These are phyloP conservation scores for Bujurquina vittata DNA, from an alignment of 2,113 vertebrate genomes.

Conservation along the genomic window DNA sequence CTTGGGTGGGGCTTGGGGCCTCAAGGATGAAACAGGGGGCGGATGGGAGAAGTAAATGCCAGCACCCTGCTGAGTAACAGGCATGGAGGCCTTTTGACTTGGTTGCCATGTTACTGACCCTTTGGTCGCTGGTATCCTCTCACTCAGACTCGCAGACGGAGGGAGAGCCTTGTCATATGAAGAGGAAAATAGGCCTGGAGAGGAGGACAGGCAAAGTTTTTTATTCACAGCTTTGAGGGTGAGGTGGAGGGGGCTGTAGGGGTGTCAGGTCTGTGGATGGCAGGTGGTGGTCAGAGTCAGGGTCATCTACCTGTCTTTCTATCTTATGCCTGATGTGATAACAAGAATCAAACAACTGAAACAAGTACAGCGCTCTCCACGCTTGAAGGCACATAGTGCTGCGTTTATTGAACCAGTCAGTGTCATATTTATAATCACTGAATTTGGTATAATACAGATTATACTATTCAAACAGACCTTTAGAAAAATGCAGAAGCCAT, in stretches of 20 bases:
- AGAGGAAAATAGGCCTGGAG: slow-evolving; percentile 12
- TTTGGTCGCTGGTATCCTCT: slow-evolving; percentile 73
- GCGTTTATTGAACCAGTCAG: slow-evolving; percentile 11
- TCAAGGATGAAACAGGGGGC: slow-evolving; percentile 59
- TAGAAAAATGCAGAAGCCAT: slow-evolving; percentile 32
- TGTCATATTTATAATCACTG: slow-evolving; percentile 36
- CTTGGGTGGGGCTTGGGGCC: slow-evolving; percentile 58
- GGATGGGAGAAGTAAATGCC: slow-evolving; percentile 74
- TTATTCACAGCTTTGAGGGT: slow-evolving; percentile 26
- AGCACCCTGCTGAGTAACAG: slow-evolving; percentile 70
- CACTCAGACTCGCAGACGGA: slow-evolving; percentile 56
- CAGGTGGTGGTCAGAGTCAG: slow-evolving; percentile 57
- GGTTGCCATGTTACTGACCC: slow-evolving; percentile 78
- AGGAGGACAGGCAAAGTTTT: slow-evolving; percentile 24
- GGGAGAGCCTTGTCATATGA: slow-evolving; percentile 32
- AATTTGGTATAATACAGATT: slow-evolving; percentile 19
- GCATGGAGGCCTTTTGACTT: slow-evolving; percentile 72
- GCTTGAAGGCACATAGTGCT: slow-evolving; percentile 34
- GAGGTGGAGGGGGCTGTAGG: neutral
- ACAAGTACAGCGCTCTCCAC: slow-evolving; percentile 4
- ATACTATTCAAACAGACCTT: neutral
- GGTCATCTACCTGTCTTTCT: slow-evolving; percentile 53
- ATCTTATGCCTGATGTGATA: slow-evolving; percentile 56
- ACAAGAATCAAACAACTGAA: slow-evolving; percentile 53
- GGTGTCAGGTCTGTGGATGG: neutral